A percentile compares a stretch with the other conserved stretches of the same genome.
These are phyloP conservation scores for Arenaria interpres DNA, from an alignment of 2,113 vertebrate species.

Conservation along the genomic window DNA sequence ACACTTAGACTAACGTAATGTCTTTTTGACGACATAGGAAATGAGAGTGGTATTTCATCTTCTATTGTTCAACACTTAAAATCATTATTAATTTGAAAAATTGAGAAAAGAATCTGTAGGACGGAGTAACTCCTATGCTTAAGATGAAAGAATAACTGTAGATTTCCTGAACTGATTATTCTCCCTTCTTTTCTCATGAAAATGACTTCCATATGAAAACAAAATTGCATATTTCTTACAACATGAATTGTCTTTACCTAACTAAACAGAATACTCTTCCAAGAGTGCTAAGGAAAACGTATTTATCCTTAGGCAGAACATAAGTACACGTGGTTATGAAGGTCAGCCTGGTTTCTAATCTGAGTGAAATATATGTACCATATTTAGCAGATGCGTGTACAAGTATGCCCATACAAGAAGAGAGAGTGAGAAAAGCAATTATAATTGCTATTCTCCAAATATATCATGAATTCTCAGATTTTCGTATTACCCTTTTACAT, in stretches of 20 bases:
- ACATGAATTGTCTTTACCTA: not conserved
- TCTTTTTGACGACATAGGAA: slow-evolving; percentile 35
- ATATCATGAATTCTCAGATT: slow-evolving; percentile 11
- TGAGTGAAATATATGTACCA: slow-evolving; percentile 18
- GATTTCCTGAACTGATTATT: not conserved
- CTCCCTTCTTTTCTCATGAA: not conserved
- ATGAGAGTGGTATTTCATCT: slow-evolving; percentile 25
- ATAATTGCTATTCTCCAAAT: slow-evolving; percentile 48
- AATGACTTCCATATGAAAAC: not conserved
- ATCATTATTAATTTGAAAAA: slow-evolving; percentile 19
- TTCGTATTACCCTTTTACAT: not conserved
- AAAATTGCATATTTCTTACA: not conserved
- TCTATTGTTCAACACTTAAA: slow-evolving; percentile 16
- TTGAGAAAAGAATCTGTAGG: not conserved
- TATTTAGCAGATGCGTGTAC: slow-evolving; percentile 11
- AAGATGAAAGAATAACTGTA: not conserved
- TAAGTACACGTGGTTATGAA: slow-evolving; percentile 10
- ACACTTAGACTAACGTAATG: not conserved
- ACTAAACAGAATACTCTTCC: not conserved
- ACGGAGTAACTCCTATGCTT: not conserved
- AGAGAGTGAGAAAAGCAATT: slow-evolving; percentile 60
- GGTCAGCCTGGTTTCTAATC: slow-evolving; percentile 48
- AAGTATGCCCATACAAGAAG: slow-evolving; percentile 31
- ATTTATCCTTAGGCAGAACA: slow-evolving; percentile 28
- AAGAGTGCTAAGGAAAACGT: not conserved